A percentile compares a stretch with the other conserved stretches of the same genome.
Evolutionary conservation across 2,113 vertebrate genomes (phyloP).

Genomic region (Scolopax mira): DNA sequence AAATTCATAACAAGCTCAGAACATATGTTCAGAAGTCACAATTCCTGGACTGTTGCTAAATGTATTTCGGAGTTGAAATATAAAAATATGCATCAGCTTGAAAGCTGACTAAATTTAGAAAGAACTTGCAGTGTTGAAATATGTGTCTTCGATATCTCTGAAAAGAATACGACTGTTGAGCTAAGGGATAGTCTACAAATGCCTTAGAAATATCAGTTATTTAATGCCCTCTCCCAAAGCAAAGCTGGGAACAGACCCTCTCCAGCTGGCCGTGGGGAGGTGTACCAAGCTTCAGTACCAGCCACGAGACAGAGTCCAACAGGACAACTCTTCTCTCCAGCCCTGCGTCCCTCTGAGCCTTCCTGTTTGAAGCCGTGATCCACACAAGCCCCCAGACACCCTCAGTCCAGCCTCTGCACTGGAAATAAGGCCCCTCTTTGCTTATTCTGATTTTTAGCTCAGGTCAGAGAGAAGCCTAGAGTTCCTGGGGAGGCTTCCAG

Average conservation of each 20-base stretch:
- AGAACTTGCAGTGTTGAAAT: not conserved
- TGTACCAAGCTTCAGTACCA: not conserved
- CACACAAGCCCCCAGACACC: not conserved
- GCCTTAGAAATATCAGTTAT: not conserved
- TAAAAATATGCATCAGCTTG: constrained; percentile 1
- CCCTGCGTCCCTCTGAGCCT: not conserved
- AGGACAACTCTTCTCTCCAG: not conserved
- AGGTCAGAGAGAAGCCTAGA: not conserved
- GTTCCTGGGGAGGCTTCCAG: not conserved
- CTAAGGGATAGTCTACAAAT: not conserved
- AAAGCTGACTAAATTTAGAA: constrained; percentile 30
- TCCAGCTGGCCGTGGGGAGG: not conserved
- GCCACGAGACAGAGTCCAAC: not conserved
- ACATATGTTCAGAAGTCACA: not conserved
- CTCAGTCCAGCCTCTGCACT: not conserved
- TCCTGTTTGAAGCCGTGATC: not conserved
- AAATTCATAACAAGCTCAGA: not conserved
- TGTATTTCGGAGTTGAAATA: not conserved
- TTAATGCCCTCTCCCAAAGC: not conserved
- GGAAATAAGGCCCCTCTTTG: not conserved
- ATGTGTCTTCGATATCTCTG: not conserved
- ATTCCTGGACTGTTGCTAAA: not conserved
- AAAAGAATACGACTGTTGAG: not conserved
- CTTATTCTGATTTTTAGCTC: not conserved
- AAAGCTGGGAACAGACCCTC: not conserved